Base-by-base conservation (phyloP, 2,888 invertebrate species). In the Scrobipalpa costella region DNA sequence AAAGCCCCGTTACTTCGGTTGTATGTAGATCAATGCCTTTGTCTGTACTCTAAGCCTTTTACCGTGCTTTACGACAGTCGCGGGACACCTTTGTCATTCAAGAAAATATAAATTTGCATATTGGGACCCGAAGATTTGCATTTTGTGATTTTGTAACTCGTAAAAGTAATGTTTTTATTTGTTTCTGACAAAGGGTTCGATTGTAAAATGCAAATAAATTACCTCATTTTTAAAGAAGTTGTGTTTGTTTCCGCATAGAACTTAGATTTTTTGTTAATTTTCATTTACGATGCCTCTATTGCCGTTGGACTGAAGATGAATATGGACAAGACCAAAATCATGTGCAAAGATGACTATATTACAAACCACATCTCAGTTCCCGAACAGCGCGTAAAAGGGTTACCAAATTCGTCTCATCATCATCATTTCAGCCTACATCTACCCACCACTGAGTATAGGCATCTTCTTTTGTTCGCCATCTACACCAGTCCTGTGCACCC, bases 91-190 rank as follows among this genome's bases (percentile, higher is more conserved):
- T 85, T 88, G 85, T 86, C 74, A 73, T 70, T 68, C 34, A 65
- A 64, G 64, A 80, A 75, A 82, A 83, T 21, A 52, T 81, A 78
- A 77, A 86, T 90, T 90, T 90, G 90, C 90, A 90, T 90, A 88
- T 81, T 84, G 77, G 80, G 80, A 76, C 76, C 75, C 75, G 67
- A 66, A 80, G 73, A 88, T 89, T 88, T 85, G 87, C 87, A 87
- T 88, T 85, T 83, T 79, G 80, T 84, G 72, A 87, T 88, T 85
- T 83, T 79, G 80, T 84, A 71, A 17, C 74, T 73, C 77, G 73
- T 73, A 64, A 68, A 64, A 66, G 77, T 78, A 81, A 57, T 27
- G 21, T 47, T 27, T 44, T 19, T 27, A 27, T 59, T 70, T 66
- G 71, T 71, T 64, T 66, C 67, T 69, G 69, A 82, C 84, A 86